Conservation (phyloP, 2,113 vertebrate species). For the Hemiscyllium ocellatum region DNA sequence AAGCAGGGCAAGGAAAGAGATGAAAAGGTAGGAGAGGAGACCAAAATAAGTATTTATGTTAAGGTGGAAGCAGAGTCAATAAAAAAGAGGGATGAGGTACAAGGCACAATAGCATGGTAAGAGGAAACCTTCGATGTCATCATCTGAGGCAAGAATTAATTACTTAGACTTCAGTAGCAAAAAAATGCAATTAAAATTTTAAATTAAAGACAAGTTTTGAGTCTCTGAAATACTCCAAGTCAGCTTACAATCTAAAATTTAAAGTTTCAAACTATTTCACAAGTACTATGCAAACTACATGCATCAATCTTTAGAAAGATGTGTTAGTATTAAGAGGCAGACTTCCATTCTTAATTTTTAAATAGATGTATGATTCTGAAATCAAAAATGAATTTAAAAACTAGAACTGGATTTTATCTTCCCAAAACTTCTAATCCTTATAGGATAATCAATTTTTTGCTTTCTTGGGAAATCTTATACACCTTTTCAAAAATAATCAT, state of each 20-base stretch:
- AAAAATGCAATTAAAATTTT: neutral
- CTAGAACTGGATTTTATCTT: neutral
- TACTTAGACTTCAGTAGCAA: neutral
- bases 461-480: neutral
- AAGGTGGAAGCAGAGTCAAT: neutral
- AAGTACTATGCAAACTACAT: no score
- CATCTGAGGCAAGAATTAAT: neutral
- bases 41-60: neutral
- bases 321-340: neutral
- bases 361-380: conserved; percentile 5
- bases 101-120: neutral
- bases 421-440: neutral
- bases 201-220: neutral
- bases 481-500: neutral
- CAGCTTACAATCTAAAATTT: neutral
- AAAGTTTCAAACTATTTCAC: neutral
- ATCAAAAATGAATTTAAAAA: neutral
- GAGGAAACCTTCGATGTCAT: neutral
- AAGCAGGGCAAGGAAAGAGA: neutral
- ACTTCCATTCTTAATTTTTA: neutral
- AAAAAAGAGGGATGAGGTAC: neutral
- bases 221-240: neutral
- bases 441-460: neutral
- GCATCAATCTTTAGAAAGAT: neutral
- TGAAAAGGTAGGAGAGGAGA: neutral